phyloP scores from a whole-genome alignment of 1,140 invertebrate species.

The Amphibalanus amphitrite region DNA sequence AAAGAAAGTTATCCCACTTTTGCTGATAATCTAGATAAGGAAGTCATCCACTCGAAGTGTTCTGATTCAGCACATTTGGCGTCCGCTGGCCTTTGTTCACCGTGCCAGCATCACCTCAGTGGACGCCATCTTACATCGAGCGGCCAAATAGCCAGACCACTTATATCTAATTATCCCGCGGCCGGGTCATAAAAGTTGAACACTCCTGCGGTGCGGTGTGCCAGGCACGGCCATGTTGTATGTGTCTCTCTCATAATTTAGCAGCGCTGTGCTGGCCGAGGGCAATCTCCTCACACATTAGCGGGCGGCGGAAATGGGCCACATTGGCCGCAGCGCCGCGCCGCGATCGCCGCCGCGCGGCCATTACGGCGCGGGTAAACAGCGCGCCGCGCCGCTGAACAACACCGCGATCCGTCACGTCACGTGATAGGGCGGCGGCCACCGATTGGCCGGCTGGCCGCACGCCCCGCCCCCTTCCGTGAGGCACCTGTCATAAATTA shows the following conservation, averaged over 20 bases:
- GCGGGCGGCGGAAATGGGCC: not conserved
- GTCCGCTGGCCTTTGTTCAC: too few relatives aligned
- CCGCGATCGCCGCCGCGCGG: not conserved
- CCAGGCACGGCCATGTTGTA: not conserved
- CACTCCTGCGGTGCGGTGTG: too few relatives aligned
- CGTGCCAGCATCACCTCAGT: too few relatives aligned
- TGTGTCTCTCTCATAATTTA: not conserved
- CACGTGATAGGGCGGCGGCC: not conserved
- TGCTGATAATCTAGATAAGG: too few relatives aligned
- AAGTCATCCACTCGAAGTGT: too few relatives aligned
- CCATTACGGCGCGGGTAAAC: not conserved
- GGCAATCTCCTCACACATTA: not conserved
- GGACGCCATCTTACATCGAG: too few relatives aligned
- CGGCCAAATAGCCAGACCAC: too few relatives aligned
- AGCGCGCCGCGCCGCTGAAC: not conserved
- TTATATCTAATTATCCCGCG: too few relatives aligned
- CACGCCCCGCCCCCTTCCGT: not conserved
- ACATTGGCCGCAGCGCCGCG: not conserved
- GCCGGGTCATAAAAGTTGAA: too few relatives aligned
- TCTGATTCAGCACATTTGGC: too few relatives aligned
- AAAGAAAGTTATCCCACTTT: too few relatives aligned
- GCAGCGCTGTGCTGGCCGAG: too few relatives aligned
- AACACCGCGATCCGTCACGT: slow-evolving; percentile 1
- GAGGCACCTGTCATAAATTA: not conserved
- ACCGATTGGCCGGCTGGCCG: not conserved